Base-by-base conservation (phyloP, 1,140 invertebrate species). In the Argopecten irradians region DNA sequence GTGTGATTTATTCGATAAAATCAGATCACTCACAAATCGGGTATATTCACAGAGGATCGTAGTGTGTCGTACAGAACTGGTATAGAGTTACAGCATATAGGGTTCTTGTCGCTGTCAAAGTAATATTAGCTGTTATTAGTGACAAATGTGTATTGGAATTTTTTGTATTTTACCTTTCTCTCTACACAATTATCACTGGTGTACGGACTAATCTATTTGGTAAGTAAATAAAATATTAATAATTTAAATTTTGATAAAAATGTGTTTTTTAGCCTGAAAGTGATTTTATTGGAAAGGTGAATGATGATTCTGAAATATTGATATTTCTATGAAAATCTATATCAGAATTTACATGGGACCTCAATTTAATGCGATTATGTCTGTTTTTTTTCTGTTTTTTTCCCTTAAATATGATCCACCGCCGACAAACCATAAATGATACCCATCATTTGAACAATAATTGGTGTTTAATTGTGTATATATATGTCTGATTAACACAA, bases 81-180 rank as follows among this genome's bases (percentile, higher is more conserved):
- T 5, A 71, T 22, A 1, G 22, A 28, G 55, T 71, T n/a, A 71
- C 28, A 71, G n/a, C n/a, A n/a, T n/a, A n/a, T n/a, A 71, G n/a
- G 7, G 55, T 28, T 71, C n/a, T 71, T 28, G 22, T n/a, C n/a
- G n/a, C n/a, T n/a, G n/a, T n/a, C n/a, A 71, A 71, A 71, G 2
- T 28, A 5, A 2, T 28, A 71, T 16, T 71, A 71, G 22, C 55
- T n/a, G 55, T 71, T 11, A 28, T n/a, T 71, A 7, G 55, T 28
- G n/a, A 71, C 55, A 71, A 71, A 71, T 28, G n/a, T 71, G 55
- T 71, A 71, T 71, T 71, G 55, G 55, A 71, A 71, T 71, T 71
- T 71, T 71, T 71, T n/a, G 55, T 71, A 71, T 71, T 22, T 28
- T 5, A 5, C 5, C 16, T 8, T n/a, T 71, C 1, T 3, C n/a